Percentiles rank a stretch among this genome's conserved stretches.
These are phyloP conservation scores for Glyphotaelius pellucidus DNA, from an alignment of 2,888 invertebrate genomes.

Conservation along the genomic window DNA sequence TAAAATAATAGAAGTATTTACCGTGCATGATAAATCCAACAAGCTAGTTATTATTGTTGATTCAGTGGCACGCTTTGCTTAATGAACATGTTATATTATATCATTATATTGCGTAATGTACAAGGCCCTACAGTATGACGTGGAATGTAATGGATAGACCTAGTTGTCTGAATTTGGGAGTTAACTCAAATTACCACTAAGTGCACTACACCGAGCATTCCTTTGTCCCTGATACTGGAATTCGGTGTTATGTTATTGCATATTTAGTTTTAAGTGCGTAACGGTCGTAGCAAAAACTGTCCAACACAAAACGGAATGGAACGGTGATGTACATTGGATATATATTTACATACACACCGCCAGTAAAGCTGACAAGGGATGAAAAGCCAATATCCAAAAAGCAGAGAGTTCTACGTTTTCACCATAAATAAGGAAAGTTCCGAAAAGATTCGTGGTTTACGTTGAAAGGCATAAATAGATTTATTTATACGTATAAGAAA, in stretches of 20 bases:
- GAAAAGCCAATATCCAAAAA: slow-evolving; percentile 22
- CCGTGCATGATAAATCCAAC: neutral
- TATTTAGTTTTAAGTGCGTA: neutral
- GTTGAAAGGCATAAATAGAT: neutral
- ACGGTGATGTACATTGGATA: neutral
- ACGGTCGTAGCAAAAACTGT: neutral
- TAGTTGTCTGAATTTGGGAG: neutral
- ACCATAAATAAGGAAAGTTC: neutral
- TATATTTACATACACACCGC: neutral
- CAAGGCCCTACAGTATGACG: neutral
- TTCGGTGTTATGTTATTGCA: neutral
- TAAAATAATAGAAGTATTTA: neutral
- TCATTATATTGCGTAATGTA: neutral
- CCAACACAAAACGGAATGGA: neutral
- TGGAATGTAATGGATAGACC: neutral
- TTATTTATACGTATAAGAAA: neutral
- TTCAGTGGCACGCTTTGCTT: neutral
- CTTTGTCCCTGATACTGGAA: neutral
- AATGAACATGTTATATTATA: neutral
- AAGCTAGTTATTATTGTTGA: neutral
- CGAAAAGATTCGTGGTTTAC: neutral
- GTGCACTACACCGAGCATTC: neutral
- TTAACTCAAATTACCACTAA: neutral
- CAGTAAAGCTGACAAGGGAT: neutral
- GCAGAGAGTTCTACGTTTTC: neutral